Base-by-base conservation (phyloP, 2,888 invertebrate genomes). In the Myopa testacea region DNA sequence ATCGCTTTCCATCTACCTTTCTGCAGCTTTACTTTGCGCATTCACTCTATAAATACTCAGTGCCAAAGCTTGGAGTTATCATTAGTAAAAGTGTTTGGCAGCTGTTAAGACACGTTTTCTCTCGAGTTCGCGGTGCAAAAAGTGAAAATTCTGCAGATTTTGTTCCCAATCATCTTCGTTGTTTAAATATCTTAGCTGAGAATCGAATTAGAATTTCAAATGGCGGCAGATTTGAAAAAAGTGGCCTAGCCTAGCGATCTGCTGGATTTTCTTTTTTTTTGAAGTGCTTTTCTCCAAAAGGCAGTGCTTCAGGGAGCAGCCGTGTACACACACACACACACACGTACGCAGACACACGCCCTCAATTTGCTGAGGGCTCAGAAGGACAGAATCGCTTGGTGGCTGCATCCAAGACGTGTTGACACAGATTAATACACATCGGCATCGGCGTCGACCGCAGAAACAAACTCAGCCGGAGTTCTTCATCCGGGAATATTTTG, bases 391-490 rank as follows among this genome's bases (percentile, higher is more conserved):
- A 19, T 63, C 75, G 26, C 73, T 76, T 45, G 45, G 45, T 1
- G 1, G 14, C 76, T 79, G 76, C 74, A 73, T 72, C 77, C 58
- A 71, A 75, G 70, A 26, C 77, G 52, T 65, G 80, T 80, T 83
- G 83, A 83, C 83, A 83, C 82, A 83, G 82, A 82, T 83, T 82
- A 79, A 3, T 16, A 10, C 34, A 62, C 34, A 62, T 34, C 62
- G 34, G 37, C 7, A 37, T 37, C 34, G 65, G 50, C 52, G 26
- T 19, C 38, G 50, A 45, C 16, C 38, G 52, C n/a, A 40, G 50
- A 45, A 19, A 78, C 77, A 80, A 70, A 58, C 80, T 69, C 77
- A 80, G 78, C 67, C 62, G 67, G 69, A 55, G 40, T 78, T 75
- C 34, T 37, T 19, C 26, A 67, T 70, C 67, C 67, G 40, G 70